These are phyloP conservation scores for Uloborus plumipes DNA, from an alignment of 2,888 invertebrate genomes.

Conservation along the genomic window DNA sequence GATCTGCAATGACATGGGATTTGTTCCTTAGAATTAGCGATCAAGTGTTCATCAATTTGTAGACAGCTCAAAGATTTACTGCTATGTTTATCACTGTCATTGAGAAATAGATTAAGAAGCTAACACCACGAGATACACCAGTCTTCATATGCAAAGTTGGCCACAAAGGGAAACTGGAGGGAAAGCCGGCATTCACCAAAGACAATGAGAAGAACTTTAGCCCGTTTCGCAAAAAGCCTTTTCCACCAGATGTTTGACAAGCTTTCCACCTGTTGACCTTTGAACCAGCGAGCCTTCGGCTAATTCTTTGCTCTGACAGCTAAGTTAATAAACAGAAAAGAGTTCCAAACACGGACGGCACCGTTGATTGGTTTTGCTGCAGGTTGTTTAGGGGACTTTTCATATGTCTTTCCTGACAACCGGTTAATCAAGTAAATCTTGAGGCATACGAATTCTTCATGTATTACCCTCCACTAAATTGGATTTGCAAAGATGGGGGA, in stretches of 20 bases:
- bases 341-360: slow-evolving; percentile 22
- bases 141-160: no score
- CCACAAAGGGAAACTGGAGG: no score
- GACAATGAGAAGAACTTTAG: no score
- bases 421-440: slow-evolving; percentile 34
- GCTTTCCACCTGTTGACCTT: slow-evolving; percentile 51
- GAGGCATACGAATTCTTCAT: slow-evolving; percentile 16
- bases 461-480: slow-evolving; percentile 21
- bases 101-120: no score
- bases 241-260: slow-evolving; percentile 38
- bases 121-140: no score
- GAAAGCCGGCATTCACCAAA: no score
- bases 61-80: no score
- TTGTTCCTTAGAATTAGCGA: no score
- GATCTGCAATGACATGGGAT: no score
- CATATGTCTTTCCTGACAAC: slow-evolving; percentile 20
- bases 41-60: no score
- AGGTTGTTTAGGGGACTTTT: slow-evolving; percentile 27
- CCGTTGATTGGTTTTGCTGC: slow-evolving; percentile 33
- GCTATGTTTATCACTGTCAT: no score
- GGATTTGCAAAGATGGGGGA: not conserved
- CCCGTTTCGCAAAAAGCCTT: not conserved
- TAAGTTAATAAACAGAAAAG: slow-evolving; percentile 57
- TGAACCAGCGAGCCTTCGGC: slow-evolving; percentile 23
- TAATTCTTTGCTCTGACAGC: slow-evolving; percentile 38